phyloP scores from a whole-genome alignment of 2,888 invertebrate species.

The Volucella zonaria region DNA sequence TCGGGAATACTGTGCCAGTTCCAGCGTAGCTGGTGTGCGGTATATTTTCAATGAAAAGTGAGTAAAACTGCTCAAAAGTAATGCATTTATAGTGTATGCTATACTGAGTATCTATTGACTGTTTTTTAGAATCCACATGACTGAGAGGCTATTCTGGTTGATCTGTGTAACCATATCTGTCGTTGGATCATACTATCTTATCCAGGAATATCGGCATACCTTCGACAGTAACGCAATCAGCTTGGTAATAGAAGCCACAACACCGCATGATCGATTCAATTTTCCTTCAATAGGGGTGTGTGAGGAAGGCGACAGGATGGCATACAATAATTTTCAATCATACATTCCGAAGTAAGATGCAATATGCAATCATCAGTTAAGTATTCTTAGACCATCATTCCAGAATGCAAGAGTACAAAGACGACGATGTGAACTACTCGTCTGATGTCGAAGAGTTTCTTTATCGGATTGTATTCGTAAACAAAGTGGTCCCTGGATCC shows the following conservation, averaged over 20 bases:
- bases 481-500: constrained; percentile 78
- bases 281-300: constrained; percentile 81
- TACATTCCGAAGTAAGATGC: neutral
- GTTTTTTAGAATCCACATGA: constrained; percentile 78
- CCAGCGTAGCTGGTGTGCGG: constrained; percentile 87
- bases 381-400: neutral
- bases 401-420: constrained; percentile 69
- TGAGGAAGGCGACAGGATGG: constrained; percentile 73
- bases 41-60: constrained; percentile 86
- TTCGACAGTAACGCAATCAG: constrained; percentile 81
- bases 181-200: constrained; percentile 86
- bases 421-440: constrained; percentile 76
- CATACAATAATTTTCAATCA: neutral
- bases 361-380: constrained; percentile 55
- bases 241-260: constrained; percentile 80
- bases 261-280: constrained; percentile 76
- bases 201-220: constrained; percentile 85
- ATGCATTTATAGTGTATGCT: neutral
- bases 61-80: constrained; percentile 33
- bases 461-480: constrained; percentile 79
- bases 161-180: constrained; percentile 86
- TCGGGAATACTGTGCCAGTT: constrained; percentile 86
- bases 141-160: constrained; percentile 86
- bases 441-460: constrained; percentile 80
- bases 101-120: constrained; percentile 2